Evolutionary conservation across 2,113 vertebrate species (phyloP).

Genomic region (Haemorhous mexicanus): DNA sequence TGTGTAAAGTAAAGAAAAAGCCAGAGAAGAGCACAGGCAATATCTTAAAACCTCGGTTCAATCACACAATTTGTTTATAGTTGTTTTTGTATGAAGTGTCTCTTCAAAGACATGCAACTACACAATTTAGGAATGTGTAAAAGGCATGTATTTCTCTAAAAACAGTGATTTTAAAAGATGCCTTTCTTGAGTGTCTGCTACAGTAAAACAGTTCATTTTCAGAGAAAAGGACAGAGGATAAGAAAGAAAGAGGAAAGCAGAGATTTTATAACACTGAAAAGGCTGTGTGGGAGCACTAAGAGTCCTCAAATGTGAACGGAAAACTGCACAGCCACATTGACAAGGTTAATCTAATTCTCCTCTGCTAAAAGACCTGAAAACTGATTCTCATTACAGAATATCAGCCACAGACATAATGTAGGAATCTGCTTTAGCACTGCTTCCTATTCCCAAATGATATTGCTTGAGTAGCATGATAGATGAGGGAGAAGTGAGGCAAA

Average conservation of each 20-base stretch:
- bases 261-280: neutral
- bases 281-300: neutral
- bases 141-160: neutral
- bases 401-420: neutral
- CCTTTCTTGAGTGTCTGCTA: neutral
- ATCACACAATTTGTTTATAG: neutral
- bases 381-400: neutral
- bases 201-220: neutral
- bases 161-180: neutral
- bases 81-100: neutral
- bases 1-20: neutral
- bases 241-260: neutral
- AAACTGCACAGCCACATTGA: neutral
- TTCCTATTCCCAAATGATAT: neutral
- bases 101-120: neutral
- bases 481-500: neutral
- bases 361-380: neutral
- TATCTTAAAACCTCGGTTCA: neutral
- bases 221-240: neutral
- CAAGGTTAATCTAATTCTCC: neutral
- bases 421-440: neutral
- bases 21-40: neutral
- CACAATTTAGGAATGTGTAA: neutral
- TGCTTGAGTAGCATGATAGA: neutral
- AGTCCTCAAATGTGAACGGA: neutral